Evolutionary conservation across 1,140 invertebrate genomes (phyloP), one percentile per base, ranked within the genome.

Genomic region (Vanessa tameamea): DNA sequence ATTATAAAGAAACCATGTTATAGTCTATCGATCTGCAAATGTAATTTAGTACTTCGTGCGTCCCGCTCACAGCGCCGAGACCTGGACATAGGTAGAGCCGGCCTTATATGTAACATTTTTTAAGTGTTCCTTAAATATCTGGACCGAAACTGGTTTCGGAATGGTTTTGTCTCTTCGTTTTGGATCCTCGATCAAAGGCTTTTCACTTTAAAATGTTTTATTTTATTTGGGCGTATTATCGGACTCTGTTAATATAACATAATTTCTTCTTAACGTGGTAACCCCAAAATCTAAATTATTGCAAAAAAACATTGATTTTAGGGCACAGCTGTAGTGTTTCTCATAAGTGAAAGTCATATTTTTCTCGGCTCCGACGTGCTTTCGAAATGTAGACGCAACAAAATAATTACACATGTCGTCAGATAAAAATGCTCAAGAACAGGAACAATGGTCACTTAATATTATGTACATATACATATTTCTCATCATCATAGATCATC

Each of bases 81-180:
- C 20, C 50, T 26, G 31, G 20, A 64, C 66, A 51, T 64, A 64
- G 37, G 59, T 64, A 64, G 72, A 69, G 59, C 59, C 72, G 55
- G 48, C 61, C 59, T 59, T 69, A 69, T 69, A 64, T 69, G 53
- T 75, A 69, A 61, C 63, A 70, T 72, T 72, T 69, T 75, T 75
- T 75, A 66, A 69, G 73, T 75, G 55, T 75, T 66, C 68, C 64
- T 75, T 75, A 75, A 75, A 75, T 76, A 76, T 72, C 69, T 71
- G 53, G 65, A 64, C 48, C 51, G 47, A 48, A 76, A 76, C 74
- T 65, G 74, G 74, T 76, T 76, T 72, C 23, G 37, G 64, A 31
- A 55, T 61, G 37, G 26, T 57, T 71, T 68, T 65, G 50, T 68
- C 55, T 57, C 53, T 72, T 72, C 51, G 55, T 72, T 76, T 76